Evolutionary conservation across 2,888 invertebrate species (phyloP), one percentile per base, ranked within the genome.

Genomic region (Baronia brevicornis): DNA sequence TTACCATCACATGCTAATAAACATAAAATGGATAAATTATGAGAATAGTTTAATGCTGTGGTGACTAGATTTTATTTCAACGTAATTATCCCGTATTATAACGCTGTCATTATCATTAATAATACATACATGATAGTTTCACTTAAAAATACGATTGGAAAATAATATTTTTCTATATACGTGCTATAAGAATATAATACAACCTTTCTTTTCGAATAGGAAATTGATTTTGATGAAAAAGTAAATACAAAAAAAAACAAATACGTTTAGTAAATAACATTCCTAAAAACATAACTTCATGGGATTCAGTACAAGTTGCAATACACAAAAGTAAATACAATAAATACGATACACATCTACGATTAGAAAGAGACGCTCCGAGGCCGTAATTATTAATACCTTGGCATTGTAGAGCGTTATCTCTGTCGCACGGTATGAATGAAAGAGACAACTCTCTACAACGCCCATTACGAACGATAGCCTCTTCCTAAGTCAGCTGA

Each of bases 51-150:
- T 51, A 70, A 74, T 72, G 71, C 67, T 67, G 72, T 58, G 62
- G 67, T 78, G 79, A 79, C 79, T 79, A 79, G 79, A 79, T 55
- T 55, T 61, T 46, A 42, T 46, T 51, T 48, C 52, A 51, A 45
- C 48, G 43, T 44, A 46, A 37, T 36, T 45, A 55, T 56, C 37
- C 53, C 49, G 43, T 48, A 46, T 37, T 36, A 38, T 33, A 41
- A 18, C 19, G n/a, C 18, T 17, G 19, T 13, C 15, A 9, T 19
- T 28, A 23, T n/a, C n/a, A n/a, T n/a, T 23, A 24, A 27, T 14
- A 19, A 21, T 14, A 20, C 10, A 18, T 11, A 28, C 14, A 7
- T 14, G 9, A 23, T 7, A 23, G 5, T 18, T n/a, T 5, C 2
- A 4, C 3, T 8, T 7, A 10, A 11, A 11, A 32, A 26, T 18